A percentile compares a stretch with the other conserved stretches of the same genome.
These are phyloP conservation scores for Vultur gryphus DNA, from an alignment of 2,797 vertebrate species.

Conservation along the genomic window DNA sequence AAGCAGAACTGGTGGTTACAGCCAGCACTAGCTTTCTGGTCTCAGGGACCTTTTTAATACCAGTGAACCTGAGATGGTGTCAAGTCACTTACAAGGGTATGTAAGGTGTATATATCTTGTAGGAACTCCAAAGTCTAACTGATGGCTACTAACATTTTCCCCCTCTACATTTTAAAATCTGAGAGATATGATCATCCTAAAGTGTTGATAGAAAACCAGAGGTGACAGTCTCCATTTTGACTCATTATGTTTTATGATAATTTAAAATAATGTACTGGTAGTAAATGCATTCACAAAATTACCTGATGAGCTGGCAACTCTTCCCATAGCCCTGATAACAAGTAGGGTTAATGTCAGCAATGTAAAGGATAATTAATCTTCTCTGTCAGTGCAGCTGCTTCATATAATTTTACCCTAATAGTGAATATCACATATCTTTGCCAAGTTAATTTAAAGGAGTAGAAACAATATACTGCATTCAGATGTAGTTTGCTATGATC, in stretches of 20 bases:
- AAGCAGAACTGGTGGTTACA: not conserved
- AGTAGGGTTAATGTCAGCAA: conserved; percentile 46
- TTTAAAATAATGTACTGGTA: not conserved
- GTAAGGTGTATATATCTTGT: not conserved
- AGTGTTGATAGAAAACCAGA: not conserved
- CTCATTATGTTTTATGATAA: not conserved
- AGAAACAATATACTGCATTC: not conserved
- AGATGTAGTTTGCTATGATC: not conserved
- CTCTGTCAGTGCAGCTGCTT: conserved; percentile 60
- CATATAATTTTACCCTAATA: conserved; percentile 60
- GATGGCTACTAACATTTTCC: not conserved
- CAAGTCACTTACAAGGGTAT: not conserved
- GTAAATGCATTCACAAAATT: not conserved
- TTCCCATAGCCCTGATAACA: not conserved
- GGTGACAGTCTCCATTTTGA: not conserved
- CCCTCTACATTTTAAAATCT: not conserved
- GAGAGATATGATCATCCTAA: not conserved
- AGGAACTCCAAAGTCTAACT: not conserved
- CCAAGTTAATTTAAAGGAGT: conserved; percentile 28
- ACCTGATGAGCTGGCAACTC: not conserved
- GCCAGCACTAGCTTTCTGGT: not conserved
- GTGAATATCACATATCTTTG: conserved; percentile 12
- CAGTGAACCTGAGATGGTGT: too few relatives aligned
- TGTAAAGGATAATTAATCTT: conserved; percentile 61
- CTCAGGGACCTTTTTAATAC: not conserved